Evolutionary conservation across 1,140 invertebrate genomes (phyloP).

Genomic region (Pachypeltis micranthus): DNA sequence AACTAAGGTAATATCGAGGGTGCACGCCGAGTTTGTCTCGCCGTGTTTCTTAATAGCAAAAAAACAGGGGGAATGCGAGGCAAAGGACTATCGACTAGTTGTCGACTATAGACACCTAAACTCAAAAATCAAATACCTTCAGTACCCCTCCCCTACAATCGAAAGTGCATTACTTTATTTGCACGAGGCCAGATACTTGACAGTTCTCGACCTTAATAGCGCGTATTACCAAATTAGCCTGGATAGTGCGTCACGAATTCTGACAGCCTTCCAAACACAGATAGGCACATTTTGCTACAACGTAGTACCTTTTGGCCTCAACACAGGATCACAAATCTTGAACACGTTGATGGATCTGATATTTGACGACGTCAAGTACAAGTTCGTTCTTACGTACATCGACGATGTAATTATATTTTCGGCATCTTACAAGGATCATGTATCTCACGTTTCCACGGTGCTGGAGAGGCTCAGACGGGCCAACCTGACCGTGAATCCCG

Average conservation of each 20-base stretch:
- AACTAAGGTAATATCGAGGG: background rate
- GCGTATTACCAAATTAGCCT: background rate
- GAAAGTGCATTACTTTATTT: background rate
- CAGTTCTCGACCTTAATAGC: background rate
- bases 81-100: background rate
- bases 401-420: no score
- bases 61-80: background rate
- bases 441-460: no score
- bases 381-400: no score
- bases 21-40: background rate
- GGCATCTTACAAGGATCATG: no score
- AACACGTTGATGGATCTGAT: background rate
- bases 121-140: background rate
- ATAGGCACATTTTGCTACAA: background rate
- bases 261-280: background rate
- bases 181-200: background rate
- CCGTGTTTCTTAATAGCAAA: background rate
- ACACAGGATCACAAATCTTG: background rate
- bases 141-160: no score
- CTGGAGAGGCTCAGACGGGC: no score
- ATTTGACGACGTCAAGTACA: background rate
- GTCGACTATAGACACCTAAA: background rate
- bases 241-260: background rate
- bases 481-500: no score
- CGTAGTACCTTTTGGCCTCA: background rate